These are phyloP conservation scores for Thelaira solivaga DNA, from an alignment of 2,888 invertebrate species.

Conservation along the genomic window DNA sequence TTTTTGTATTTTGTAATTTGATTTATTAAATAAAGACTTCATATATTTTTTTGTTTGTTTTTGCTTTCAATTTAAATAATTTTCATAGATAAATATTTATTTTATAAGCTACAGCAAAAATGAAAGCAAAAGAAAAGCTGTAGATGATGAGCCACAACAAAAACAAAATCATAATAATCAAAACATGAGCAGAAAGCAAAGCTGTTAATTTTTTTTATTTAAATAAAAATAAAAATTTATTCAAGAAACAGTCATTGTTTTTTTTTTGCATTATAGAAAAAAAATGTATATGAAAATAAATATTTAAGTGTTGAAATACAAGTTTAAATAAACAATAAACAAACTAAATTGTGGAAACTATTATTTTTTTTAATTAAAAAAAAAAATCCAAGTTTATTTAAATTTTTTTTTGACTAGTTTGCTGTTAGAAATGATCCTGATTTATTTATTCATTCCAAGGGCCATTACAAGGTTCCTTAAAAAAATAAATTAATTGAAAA, in stretches of 20 bases:
- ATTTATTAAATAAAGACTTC: slow-evolving; percentile 48
- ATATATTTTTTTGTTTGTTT: neutral
- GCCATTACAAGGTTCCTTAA: too few relatives aligned
- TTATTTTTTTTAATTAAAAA: too few relatives aligned
- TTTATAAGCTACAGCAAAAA: neutral
- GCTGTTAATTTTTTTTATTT: neutral
- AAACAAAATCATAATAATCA: neutral
- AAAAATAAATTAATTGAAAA: too few relatives aligned
- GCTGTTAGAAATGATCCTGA: too few relatives aligned
- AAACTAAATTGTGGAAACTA: too few relatives aligned
- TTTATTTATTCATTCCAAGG: too few relatives aligned
- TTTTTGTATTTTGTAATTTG: neutral
- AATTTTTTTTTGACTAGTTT: too few relatives aligned
- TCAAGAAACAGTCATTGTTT: too few relatives aligned
- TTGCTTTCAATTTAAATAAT: slow-evolving; percentile 16
- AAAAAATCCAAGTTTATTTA: too few relatives aligned
- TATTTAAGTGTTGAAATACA: neutral
- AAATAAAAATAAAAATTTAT: neutral
- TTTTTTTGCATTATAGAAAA: neutral
- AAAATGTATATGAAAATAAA: neutral
- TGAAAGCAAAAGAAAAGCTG: neutral
- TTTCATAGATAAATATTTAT: slow-evolving; percentile 25
- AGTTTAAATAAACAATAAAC: neutral
- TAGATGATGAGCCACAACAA: neutral
- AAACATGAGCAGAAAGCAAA: neutral